Conservation (phyloP, 35 echinoderm and acorn worm genomes). For the Apostichopus japonicus region DNA sequence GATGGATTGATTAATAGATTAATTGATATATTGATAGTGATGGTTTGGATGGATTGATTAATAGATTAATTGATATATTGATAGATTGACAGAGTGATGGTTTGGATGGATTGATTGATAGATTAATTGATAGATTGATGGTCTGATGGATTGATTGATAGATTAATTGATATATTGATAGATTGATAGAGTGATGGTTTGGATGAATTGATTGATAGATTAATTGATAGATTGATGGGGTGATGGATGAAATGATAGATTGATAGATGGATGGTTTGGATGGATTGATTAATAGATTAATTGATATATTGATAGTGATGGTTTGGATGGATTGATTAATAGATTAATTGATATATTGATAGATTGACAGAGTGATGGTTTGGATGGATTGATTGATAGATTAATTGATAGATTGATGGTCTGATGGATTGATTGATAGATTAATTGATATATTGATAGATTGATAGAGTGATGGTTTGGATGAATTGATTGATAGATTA, state of each 20-base stretch:
- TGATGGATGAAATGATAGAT: neutral
- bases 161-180: too few species aligned
- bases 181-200: too few species aligned
- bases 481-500: neutral
- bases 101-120: neutral
- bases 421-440: too few species aligned
- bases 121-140: neutral
- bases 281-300: neutral
- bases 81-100: neutral
- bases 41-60: neutral
- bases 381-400: neutral
- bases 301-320: neutral
- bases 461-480: too few species aligned
- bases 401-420: neutral
- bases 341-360: neutral
- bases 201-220: neutral
- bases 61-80: neutral
- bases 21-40: neutral
- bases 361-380: neutral
- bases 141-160: too few species aligned
- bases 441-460: too few species aligned
- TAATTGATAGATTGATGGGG: neutral
- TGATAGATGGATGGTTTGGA: neutral
- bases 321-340: neutral
- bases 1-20: neutral